Evolutionary conservation across 2,888 invertebrate species (phyloP), one percentile per base, ranked within the genome.

Genomic region (Creontiades dilutus): DNA sequence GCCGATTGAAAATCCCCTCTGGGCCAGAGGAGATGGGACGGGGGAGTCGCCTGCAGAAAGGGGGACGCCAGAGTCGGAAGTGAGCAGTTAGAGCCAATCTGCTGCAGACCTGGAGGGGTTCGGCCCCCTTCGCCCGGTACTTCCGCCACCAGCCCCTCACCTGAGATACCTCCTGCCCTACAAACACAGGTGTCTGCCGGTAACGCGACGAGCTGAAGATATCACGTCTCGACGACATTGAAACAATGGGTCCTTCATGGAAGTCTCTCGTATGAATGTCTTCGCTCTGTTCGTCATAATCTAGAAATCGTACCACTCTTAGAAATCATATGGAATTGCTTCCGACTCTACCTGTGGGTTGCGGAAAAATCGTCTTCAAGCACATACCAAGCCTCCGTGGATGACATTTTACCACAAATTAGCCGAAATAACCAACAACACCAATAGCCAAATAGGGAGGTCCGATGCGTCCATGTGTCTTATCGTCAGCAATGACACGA

Each of bases 21-120:
- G 23, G 57, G 12, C 5, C 4, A 11, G 61, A 48, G 61, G n/a
- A 19, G 19, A 48, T 13, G 61, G 61, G 68, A 9, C 23, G 14
- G 48, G 7, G 47, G 81, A 16, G 23, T 1, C 2, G 46, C 80
- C 52, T 5, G 82, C 78, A 46, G 47, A 78, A 78, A 61, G 28
- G 86, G 47, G 86, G 61, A 52, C 80, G 23, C 52, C 27, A 0
- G 61, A 85, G 85, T 78, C 87, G 87, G 87, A 87, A 87, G 87
- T 78, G 87, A 87, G 87, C 78, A 75, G 87, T 87, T 87, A 87
- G 87, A 48, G 23, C 87, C 87, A 87, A 87, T 87, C 76, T 46
- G 76, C 28, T 14, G 5, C 75, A 7, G 14, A 52, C 9, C 19
- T 14, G 82, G 52, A 9, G 85, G 27, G 23, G 23, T 19, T n/a